Evolutionary conservation across 1,140 invertebrate species (phyloP).

Genomic region (fruit fly (Drosophila melanogaster)): Release_6_plus_ISO1_MT NT_037436.4:8877501-8878000

Average conservation of each 20-base stretch:
- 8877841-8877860: constrained; percentile 9
- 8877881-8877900: constrained; percentile 77
- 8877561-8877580: constrained; percentile 72
- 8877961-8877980: constrained; percentile 7
- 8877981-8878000: constrained; percentile 20
- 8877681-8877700: constrained; percentile 28
- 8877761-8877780: constrained; percentile 20
- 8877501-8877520: constrained; percentile 47
- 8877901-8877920: constrained; percentile 75
- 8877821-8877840: constrained; percentile 73
- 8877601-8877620: constrained; percentile 78
- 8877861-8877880: constrained; percentile 46
- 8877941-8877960: constrained; percentile 21
- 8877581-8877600: constrained; percentile 83
- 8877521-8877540: constrained; percentile 41
- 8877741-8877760: constrained; percentile 75
- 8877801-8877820: constrained; percentile 74
- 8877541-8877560: constrained; percentile 73
- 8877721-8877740: constrained; percentile 76
- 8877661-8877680: constrained; percentile 25
- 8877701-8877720: constrained; percentile 71
- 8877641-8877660: not conserved
- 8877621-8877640: constrained; percentile 35
- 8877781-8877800: constrained; percentile 29
- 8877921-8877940: constrained; percentile 62